Evolutionary conservation across 2,888 invertebrate species (phyloP).

Genomic region (Phanerotoma sp.): DNA sequence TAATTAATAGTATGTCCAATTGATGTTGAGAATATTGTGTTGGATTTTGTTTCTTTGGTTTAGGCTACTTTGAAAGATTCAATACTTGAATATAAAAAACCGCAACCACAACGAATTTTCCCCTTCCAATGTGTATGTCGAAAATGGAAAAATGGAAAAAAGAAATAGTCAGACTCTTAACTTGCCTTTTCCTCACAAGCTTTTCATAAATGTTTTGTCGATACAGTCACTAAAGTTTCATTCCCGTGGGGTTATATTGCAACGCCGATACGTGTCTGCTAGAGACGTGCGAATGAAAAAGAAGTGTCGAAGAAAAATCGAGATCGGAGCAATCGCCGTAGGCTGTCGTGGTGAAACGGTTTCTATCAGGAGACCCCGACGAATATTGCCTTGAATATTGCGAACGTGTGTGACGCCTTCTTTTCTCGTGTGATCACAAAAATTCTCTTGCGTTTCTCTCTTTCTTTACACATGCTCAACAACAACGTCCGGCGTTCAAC

Average conservation of each 20-base stretch:
- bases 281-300: not conserved
- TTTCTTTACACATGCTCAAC: slow-evolving; percentile 10
- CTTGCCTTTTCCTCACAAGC: not conserved
- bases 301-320: slow-evolving; percentile 1
- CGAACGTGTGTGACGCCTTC: not conserved
- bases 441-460: slow-evolving; percentile 1
- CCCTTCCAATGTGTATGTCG: no score
- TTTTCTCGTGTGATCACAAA: not conserved
- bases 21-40: no score
- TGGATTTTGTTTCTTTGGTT: no score
- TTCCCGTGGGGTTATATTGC: no score
- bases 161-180: no score
- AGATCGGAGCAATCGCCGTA: slow-evolving; percentile 5
- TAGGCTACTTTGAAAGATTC: no score
- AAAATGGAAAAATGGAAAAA: no score
- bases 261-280: no score
- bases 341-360: not conserved
- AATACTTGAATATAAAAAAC: no score
- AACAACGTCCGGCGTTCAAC: slow-evolving; percentile 8
- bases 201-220: not conserved
- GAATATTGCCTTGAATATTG: slow-evolving; percentile 17
- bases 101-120: no score
- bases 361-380: not conserved
- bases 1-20: no score
- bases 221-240: not conserved